Evolutionary conservation across 35 echinoderm and acorn worm genomes (phyloP).

Genomic region (Stichopus chloronotus): DNA sequence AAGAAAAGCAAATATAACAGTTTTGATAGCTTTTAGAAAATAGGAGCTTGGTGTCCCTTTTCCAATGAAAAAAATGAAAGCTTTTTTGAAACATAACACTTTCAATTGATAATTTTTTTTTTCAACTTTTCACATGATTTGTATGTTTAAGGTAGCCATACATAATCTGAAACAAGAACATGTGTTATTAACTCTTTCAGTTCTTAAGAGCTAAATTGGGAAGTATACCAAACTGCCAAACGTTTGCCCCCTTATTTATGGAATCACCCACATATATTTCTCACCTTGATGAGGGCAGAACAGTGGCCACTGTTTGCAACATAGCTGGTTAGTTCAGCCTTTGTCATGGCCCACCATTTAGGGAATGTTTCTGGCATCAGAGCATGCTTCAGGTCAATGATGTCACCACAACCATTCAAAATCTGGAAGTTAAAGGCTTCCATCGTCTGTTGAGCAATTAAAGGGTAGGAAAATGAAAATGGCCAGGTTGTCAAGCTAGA

Average conservation of each 20-base stretch:
- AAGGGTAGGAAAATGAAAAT: background rate
- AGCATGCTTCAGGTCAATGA: conserved; percentile 74
- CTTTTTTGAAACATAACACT: no score
- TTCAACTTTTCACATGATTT: no score
- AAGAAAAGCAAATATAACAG: no score
- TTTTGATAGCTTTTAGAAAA: no score
- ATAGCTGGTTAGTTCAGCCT: conserved; percentile 53
- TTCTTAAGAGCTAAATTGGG: background rate
- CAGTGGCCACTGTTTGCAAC: conserved; percentile 71
- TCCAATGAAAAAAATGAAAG: no score
- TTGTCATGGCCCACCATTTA: conserved; percentile 69
- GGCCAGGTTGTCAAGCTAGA: background rate
- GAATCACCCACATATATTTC: background rate
- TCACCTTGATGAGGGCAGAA: conserved; percentile 92
- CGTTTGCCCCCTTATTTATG: background rate
- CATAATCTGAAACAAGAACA: background rate
- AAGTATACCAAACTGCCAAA: background rate
- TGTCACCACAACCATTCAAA: conserved; percentile 80
- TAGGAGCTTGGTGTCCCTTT: no score
- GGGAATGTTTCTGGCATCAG: conserved; percentile 69
- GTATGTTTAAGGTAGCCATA: no score
- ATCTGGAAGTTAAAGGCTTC: conserved; percentile 74
- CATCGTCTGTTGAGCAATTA: conserved; percentile 22
- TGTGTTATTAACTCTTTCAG: background rate
- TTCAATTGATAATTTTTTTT: no score